Conservation (phyloP, 2,797 vertebrate genomes). For the Ceryle rudis region DNA sequence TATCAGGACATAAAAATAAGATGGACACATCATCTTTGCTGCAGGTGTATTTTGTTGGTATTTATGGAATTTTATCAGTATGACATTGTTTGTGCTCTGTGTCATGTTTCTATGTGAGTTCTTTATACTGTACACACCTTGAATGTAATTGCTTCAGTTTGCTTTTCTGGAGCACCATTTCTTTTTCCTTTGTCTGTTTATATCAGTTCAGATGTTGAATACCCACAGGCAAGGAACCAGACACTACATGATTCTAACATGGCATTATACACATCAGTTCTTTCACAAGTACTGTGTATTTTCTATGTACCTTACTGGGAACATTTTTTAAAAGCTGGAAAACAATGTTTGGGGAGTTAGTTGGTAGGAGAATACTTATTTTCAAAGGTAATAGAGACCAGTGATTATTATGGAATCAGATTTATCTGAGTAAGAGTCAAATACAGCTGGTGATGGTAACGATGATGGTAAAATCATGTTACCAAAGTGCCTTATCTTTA, state of each 20-base stretch:
- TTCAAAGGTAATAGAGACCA: background rate
- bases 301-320: background rate
- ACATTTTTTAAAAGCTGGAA: background rate
- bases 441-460: too few species aligned
- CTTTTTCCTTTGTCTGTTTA: background rate
- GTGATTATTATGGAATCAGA: background rate
- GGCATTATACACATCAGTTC: background rate
- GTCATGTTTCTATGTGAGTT: background rate
- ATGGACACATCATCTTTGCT: background rate
- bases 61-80: background rate
- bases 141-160: background rate
- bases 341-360: background rate
- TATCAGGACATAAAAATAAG: background rate
- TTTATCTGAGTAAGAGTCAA: background rate
- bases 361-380: background rate
- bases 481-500: background rate
- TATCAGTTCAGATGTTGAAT: background rate
- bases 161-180: background rate
- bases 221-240: background rate
- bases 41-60: background rate
- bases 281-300: background rate
- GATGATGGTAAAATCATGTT: too few species aligned
- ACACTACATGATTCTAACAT: background rate
- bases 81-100: background rate
- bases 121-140: background rate